Evolutionary conservation across 2,888 invertebrate genomes (phyloP).

Genomic region (Molanna angustata): DNA sequence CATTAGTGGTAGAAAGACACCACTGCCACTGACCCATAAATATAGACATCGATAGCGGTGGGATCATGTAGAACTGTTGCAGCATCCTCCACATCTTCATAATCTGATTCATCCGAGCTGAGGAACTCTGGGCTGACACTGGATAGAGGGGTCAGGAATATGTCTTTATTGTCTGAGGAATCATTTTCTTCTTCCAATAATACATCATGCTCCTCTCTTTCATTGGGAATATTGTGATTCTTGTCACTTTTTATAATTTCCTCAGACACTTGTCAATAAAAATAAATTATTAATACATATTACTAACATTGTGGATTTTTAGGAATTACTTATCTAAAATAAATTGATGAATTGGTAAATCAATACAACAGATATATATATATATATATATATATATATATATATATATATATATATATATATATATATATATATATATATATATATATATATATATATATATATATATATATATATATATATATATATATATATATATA

Average conservation of each 20-base stretch:
- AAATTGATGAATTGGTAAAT: too few species aligned
- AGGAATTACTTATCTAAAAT: too few species aligned
- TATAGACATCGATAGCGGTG: constrained; percentile 55
- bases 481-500: too few species aligned
- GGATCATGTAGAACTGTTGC: constrained; percentile 51
- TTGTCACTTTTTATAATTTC: constrained; percentile 22
- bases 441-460: too few species aligned
- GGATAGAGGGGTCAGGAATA: constrained; percentile 64
- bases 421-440: too few species aligned
- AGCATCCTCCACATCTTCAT: constrained; percentile 47
- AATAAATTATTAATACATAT: too few species aligned
- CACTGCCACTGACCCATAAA: constrained; percentile 62
- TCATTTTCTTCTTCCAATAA: constrained; percentile 47
- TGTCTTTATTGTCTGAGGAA: constrained; percentile 44
- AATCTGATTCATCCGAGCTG: constrained; percentile 39
- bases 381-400: too few species aligned
- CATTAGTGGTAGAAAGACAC: background rate
- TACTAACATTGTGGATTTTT: too few species aligned
- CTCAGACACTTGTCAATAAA: too few species aligned
- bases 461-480: too few species aligned
- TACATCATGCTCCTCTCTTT: constrained; percentile 33
- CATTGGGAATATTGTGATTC: constrained; percentile 16
- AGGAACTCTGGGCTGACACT: constrained; percentile 37
- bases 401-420: too few species aligned
- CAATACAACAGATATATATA: too few species aligned